These are phyloP conservation scores for Odobenus rosmarus DNA, from an alignment of 2,113 vertebrate genomes.

Conservation along the genomic window DNA sequence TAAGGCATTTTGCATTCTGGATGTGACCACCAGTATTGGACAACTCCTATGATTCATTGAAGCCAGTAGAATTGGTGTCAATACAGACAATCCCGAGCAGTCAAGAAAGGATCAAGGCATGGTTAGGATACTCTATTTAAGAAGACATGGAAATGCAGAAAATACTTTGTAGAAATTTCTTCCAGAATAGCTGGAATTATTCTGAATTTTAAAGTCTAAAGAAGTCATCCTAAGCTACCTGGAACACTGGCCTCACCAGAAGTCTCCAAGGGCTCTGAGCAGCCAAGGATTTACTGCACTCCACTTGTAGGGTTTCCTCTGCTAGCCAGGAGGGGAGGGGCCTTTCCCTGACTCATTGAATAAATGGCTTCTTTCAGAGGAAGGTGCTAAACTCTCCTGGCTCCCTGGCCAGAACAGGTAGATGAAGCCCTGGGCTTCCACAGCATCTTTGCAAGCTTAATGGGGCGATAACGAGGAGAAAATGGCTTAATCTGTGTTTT, in stretches of 20 bases:
- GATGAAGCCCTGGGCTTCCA: conserved; percentile 50
- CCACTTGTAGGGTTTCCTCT: neutral
- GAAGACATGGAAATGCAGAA: neutral
- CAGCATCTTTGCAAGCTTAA: conserved; percentile 73
- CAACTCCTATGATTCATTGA: neutral
- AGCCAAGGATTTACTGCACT: neutral
- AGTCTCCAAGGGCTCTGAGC: neutral
- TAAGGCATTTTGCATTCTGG: conserved; percentile 23
- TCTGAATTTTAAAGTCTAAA: conserved; percentile 51
- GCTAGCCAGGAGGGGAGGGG: conserved; percentile 1
- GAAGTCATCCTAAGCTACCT: neutral
- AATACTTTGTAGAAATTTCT: neutral
- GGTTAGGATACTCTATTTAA: neutral
- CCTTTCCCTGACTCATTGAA: neutral
- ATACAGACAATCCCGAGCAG: neutral
- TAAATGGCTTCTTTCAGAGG: conserved; percentile 55
- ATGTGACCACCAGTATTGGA: neutral
- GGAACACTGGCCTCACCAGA: neutral
- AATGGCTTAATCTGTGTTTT: conserved; percentile 76
- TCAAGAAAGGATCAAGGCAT: neutral
- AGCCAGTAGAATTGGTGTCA: neutral
- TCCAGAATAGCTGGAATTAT: conserved; percentile 4
- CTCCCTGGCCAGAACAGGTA: conserved; percentile 68
- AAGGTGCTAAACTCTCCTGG: conserved; percentile 64
- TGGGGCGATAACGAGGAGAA: conserved; percentile 77